These are phyloP conservation scores for Tapera naevia DNA, from an alignment of 2,797 vertebrate species.

Conservation along the genomic window DNA sequence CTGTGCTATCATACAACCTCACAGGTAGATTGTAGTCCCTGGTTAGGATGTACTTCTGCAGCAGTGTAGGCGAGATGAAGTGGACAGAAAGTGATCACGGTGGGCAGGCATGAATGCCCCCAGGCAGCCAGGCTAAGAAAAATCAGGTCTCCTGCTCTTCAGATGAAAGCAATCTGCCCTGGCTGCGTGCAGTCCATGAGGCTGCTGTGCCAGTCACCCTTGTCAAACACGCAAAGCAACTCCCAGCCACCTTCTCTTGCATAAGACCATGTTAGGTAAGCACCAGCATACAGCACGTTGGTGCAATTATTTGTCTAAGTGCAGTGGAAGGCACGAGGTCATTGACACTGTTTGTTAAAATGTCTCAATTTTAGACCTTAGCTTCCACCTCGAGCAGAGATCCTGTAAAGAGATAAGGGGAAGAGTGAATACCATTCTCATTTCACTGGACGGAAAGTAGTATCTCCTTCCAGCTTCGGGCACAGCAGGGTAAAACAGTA, in stretches of 20 bases:
- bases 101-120: not conserved
- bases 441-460: not conserved
- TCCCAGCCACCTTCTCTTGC: conserved; percentile 20
- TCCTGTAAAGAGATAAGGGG: not conserved
- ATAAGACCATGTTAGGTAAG: not conserved
- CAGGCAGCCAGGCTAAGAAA: not conserved
- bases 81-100: fast-evolving
- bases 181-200: not conserved
- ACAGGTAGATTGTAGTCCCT: not conserved
- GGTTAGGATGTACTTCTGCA: not conserved
- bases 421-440: not conserved
- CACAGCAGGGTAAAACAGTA: not conserved
- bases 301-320: not conserved
- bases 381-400: not conserved
- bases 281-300: fast-evolving
- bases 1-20: not conserved
- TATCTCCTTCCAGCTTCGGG: not conserved
- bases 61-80: fast-evolving
- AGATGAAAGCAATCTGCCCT: not conserved
- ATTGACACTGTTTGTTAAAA: not conserved
- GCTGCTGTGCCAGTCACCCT: not conserved
- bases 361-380: not conserved
- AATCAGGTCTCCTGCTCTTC: not conserved
- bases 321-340: not conserved
- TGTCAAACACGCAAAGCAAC: not conserved